Conservation (phyloP, 2,888 invertebrate species). For the Clitarchus hookeri region DNA sequence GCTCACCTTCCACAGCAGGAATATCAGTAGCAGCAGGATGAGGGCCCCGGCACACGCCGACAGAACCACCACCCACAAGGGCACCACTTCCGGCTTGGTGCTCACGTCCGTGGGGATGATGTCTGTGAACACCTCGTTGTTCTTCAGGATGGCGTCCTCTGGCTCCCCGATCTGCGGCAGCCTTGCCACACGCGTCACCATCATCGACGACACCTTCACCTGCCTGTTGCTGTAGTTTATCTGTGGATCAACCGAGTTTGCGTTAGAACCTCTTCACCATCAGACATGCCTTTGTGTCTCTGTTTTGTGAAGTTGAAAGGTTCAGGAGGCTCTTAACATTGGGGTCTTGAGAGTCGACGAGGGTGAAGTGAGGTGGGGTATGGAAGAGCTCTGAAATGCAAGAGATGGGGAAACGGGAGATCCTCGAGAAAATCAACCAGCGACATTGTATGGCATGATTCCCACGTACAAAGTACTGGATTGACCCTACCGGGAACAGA, state of each 20-base stretch:
- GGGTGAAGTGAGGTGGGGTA: too few species aligned
- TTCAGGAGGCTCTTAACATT: too few species aligned
- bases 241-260: conserved; percentile 47
- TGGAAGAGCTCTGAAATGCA: too few species aligned
- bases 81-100: conserved; percentile 70
- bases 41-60: conserved; percentile 82
- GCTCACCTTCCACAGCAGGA: conserved; percentile 78
- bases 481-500: too few species aligned
- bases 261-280: conserved; percentile 44
- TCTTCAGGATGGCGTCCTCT: conserved; percentile 50
- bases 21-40: conserved; percentile 76
- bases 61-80: conserved; percentile 84
- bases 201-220: conserved; percentile 76
- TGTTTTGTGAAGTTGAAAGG: too few species aligned
- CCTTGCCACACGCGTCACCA: conserved; percentile 71
- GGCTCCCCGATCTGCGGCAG: conserved; percentile 73
- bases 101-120: conserved; percentile 68
- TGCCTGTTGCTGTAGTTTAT: conserved; percentile 56
- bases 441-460: too few species aligned
- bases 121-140: conserved; percentile 38
- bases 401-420: too few species aligned
- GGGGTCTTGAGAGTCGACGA: too few species aligned
- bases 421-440: too few species aligned
- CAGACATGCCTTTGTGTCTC: too few species aligned
- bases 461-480: too few species aligned